Percentiles rank a stretch among this genome's conserved stretches.
Evolutionary conservation across 2,113 vertebrate species (phyloP).

Genomic region (Henicopernis longicauda): DNA sequence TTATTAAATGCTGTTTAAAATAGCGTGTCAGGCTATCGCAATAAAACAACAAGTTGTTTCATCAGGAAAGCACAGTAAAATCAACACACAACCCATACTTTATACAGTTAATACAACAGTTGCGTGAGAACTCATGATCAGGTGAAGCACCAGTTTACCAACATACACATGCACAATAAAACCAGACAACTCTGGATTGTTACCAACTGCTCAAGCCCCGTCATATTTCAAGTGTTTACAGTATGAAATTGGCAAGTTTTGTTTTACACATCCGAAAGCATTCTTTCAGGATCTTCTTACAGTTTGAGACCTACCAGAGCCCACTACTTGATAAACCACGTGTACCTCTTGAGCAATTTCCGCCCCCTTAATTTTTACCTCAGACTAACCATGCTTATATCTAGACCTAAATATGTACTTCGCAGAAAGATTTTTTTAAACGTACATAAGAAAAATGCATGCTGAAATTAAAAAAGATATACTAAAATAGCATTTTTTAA

Average conservation of each 20-base stretch:
- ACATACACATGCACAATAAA: background rate
- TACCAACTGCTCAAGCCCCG: background rate
- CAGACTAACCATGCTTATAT: background rate
- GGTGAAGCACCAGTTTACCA: background rate
- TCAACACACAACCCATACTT: background rate
- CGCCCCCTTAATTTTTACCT: background rate
- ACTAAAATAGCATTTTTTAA: background rate
- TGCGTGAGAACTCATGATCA: background rate
- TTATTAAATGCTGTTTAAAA: background rate
- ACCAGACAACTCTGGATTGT: background rate
- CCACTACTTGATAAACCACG: background rate
- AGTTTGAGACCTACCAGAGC: background rate
- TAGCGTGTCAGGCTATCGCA: rapidly evolving
- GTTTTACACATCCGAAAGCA: background rate
- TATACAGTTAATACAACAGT: background rate
- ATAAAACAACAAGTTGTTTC: background rate
- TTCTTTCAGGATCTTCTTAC: background rate
- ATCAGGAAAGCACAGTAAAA: background rate
- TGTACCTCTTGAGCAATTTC: background rate
- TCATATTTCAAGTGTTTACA: background rate
- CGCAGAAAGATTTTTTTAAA: background rate
- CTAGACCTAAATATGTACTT: background rate
- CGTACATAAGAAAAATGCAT: background rate
- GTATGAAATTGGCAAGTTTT: background rate
- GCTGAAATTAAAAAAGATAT: background rate